Base-by-base conservation (phyloP, 2,113 vertebrate species). In the Turdus rufiventris region DNA sequence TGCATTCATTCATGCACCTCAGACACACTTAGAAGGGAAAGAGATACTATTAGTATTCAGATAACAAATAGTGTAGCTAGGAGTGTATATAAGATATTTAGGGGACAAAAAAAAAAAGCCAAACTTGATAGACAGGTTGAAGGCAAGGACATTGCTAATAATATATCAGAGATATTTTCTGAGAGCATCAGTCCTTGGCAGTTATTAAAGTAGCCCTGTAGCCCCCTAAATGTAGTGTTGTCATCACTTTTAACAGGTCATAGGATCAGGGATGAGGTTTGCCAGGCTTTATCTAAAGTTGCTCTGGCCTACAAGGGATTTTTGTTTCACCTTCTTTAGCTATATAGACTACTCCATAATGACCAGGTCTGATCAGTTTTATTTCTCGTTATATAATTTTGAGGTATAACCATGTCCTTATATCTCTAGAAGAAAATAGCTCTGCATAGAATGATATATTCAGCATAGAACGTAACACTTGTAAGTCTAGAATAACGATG, bases 251-350 rank as follows among this genome's bases (percentile, higher is more conserved):
- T 40, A 85, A 26, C 26, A 88, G 28, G 8, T 34, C 28, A 51
- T 8, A 60, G 36, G 36, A 73, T 47, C 26, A 85, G 16, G 8
- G 48, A 73, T 65, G 31, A 91, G 18, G 9, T 8, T 77, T 91
- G 6, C 4, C 23, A 72, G 31, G 7, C 8, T 51, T 45, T 42
- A 18, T 60, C 34, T 80, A 24, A 76, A 54, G 29, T 25, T 80
- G 4, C 0, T 2, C 9, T 61, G 16, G 12, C 28, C 28, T 74
- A n/a, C 9, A 16, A 16, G 5, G 8, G 10, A 12, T 43, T 76
- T 38, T 76, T 60, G 8, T 25, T 88, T 88, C 57, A 48, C 19
- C 5, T 85, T 82, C 56, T 53, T 43, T 42, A 48, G 21, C 19
- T 18, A 29, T 10, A 58, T 85, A 66, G 50, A 10, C 4, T 9